Percentiles rank a stretch among this genome's conserved stretches.
These are phyloP conservation scores for Trissolcus basalis DNA, from an alignment of 1,140 invertebrate species.

Conservation along the genomic window DNA sequence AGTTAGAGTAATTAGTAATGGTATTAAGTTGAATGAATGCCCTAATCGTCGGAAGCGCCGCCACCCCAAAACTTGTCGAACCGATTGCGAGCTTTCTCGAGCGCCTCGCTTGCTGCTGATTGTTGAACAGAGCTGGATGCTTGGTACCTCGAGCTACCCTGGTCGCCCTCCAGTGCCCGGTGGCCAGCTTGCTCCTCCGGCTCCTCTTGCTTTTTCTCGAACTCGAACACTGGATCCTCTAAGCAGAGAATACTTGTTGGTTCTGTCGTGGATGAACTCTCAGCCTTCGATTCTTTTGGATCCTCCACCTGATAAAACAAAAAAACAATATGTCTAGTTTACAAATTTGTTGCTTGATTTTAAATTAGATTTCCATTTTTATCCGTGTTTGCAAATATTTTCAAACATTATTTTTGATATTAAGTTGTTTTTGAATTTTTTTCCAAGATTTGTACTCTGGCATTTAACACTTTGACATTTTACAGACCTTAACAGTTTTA, in stretches of 20 bases:
- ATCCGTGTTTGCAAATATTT: no score
- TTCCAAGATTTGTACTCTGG: no score
- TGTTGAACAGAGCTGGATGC: constrained; percentile 69
- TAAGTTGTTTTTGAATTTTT: no score
- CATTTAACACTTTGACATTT: no score
- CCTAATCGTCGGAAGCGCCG: constrained; percentile 69
- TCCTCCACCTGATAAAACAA: constrained; percentile 33
- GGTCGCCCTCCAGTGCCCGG: constrained; percentile 63
- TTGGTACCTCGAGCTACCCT: constrained; percentile 61
- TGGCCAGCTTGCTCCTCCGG: constrained; percentile 52
- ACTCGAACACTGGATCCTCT: constrained; percentile 78
- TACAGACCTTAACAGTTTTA: constrained; percentile 61
- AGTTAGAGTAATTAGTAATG: constrained; percentile 19
- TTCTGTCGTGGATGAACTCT: constrained; percentile 65
- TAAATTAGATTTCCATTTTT: no score
- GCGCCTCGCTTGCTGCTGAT: constrained; percentile 83
- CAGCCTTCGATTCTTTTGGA: constrained; percentile 17
- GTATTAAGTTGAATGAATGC: constrained; percentile 27
- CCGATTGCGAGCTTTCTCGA: constrained; percentile 87
- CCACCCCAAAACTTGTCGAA: constrained; percentile 91
- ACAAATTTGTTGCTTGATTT: no score
- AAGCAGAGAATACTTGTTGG: constrained; percentile 75
- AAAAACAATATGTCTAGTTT: no score
- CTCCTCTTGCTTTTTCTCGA: constrained; percentile 66
- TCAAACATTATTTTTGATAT: no score